Conservation (phyloP, 2,797 vertebrate genomes). For the Sciurus vulgaris region DNA sequence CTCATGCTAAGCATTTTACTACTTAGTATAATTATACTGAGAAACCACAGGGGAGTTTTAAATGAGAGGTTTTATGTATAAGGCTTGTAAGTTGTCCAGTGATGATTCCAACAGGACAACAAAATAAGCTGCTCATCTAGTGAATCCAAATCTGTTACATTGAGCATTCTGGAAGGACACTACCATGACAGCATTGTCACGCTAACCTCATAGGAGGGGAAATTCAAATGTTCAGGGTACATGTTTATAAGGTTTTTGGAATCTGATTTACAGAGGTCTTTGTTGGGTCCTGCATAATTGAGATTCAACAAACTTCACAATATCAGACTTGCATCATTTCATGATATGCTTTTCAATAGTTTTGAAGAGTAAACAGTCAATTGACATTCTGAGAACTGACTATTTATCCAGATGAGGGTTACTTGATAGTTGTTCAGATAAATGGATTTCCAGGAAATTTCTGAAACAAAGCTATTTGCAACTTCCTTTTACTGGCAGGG, state of each 20-base stretch:
- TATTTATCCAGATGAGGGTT: constrained; percentile 17
- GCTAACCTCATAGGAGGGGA: background rate
- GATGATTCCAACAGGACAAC: background rate
- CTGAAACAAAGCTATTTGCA: constrained; percentile 38
- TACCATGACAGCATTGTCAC: background rate
- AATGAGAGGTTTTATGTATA: background rate
- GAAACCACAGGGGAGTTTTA: background rate
- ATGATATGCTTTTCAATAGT: background rate
- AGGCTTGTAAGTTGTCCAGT: background rate
- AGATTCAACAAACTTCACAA: background rate
- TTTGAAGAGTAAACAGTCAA: constrained; percentile 5
- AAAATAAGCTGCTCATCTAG: background rate
- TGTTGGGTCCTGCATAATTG: background rate
- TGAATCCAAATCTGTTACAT: background rate
- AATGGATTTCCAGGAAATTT: constrained; percentile 61
- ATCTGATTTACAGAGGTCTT: constrained; percentile 8
- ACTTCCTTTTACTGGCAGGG: background rate
- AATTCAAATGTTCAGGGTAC: background rate
- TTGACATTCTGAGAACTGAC: constrained; percentile 43
- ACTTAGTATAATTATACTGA: background rate
- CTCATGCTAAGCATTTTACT: background rate
- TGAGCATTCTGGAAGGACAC: background rate
- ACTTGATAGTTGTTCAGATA: constrained; percentile 13
- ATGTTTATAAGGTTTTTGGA: background rate
- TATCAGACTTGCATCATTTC: background rate